Percentiles rank a stretch among this genome's conserved stretches.
Evolutionary conservation across 2,113 vertebrate species (phyloP).

Genomic region (Hippotragus niger): DNA sequence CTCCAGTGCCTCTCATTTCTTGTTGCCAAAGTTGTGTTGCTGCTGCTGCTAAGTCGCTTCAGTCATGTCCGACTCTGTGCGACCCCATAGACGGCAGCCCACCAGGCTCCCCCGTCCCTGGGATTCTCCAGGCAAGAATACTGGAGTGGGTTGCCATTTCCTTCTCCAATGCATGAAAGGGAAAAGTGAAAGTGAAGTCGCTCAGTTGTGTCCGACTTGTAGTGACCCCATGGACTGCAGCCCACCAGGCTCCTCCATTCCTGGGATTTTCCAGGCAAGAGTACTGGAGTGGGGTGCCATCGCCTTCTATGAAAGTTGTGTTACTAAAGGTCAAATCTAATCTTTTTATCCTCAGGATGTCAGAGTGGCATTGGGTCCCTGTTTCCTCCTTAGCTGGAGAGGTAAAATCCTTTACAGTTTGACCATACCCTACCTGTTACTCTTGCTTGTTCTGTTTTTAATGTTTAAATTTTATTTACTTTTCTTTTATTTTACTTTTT

Average conservation of each 20-base stretch:
- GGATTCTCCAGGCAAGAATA: too few species aligned
- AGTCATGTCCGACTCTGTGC: neutral
- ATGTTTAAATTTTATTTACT: neutral
- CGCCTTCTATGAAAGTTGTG: neutral
- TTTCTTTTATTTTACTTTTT: neutral
- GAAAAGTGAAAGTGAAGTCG: too few species aligned
- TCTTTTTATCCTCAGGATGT: neutral
- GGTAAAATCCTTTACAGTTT: neutral
- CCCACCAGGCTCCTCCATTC: neutral
- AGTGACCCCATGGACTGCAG: neutral
- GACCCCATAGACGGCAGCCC: too few species aligned
- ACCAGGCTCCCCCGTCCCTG: too few species aligned
- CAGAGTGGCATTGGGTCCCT: neutral
- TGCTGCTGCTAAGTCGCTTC: neutral
- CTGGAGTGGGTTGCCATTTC: too few species aligned
- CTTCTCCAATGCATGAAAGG: too few species aligned
- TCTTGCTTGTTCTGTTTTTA: neutral
- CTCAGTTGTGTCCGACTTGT: too few species aligned
- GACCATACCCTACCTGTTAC: neutral
- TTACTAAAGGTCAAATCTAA: neutral
- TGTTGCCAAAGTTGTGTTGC: conserved; percentile 6
- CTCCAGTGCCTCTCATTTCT: neutral
- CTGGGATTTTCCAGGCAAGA: neutral
- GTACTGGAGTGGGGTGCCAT: neutral
- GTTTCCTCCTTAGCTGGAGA: neutral